Percentiles rank a stretch among this genome's conserved stretches.
These are phyloP conservation scores for Elephas maximus DNA, from an alignment of 2,113 vertebrate species.

Conservation along the genomic window DNA sequence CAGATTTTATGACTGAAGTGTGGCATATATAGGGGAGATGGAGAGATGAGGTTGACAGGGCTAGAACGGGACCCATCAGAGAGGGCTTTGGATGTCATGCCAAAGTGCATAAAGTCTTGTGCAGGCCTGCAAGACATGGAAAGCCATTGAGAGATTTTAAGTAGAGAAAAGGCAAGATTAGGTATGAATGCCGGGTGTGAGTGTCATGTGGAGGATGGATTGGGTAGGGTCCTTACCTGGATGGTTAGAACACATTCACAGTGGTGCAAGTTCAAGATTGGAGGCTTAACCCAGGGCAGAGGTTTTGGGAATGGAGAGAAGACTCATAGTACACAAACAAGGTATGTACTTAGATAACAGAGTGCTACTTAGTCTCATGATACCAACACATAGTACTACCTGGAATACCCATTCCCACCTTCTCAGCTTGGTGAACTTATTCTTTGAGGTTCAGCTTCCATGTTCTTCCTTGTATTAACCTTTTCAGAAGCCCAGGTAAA, in stretches of 20 bases:
- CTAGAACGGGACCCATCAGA: background rate
- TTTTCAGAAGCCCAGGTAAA: background rate
- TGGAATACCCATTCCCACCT: background rate
- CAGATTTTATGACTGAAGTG: background rate
- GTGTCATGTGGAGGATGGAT: background rate
- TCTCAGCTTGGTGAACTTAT: background rate
- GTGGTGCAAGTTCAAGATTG: no score
- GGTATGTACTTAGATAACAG: background rate
- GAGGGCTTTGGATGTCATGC: background rate
- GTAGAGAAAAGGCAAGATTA: background rate
- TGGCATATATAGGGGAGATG: rapidly evolving
- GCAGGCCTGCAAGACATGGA: background rate
- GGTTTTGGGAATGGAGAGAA: background rate
- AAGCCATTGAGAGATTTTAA: background rate
- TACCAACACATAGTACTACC: no score
- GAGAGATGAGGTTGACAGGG: background rate
- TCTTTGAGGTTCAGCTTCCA: background rate
- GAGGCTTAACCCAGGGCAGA: background rate
- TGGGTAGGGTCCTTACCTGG: background rate
- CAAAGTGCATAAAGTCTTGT: background rate
- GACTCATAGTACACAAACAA: background rate
- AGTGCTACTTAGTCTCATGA: background rate
- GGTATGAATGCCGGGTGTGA: background rate
- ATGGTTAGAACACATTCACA: background rate
- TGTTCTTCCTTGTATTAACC: background rate